Evolutionary conservation across 2,888 invertebrate species (phyloP).

Genomic region (Andrena dorsata): DNA sequence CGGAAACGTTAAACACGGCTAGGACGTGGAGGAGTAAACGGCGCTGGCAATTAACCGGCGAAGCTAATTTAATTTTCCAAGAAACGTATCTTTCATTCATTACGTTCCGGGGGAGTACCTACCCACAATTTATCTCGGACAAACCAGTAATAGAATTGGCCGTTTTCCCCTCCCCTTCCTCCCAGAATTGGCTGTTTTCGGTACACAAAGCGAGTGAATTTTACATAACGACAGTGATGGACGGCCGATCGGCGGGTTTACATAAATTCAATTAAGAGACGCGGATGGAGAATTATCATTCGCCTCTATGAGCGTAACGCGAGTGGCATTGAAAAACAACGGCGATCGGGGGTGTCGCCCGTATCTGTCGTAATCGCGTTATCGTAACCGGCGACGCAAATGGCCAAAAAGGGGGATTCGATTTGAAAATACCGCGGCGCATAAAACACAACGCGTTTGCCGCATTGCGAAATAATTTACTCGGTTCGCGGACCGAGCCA

Average conservation of each 20-base stretch:
- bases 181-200: slow-evolving; percentile 8
- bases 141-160: background rate
- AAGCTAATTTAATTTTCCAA: slow-evolving; percentile 31
- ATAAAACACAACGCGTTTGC: slow-evolving; percentile 61
- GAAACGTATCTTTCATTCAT: background rate
- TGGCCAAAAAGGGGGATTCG: slow-evolving; percentile 54
- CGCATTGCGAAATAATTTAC: slow-evolving; percentile 68
- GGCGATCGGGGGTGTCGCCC: background rate
- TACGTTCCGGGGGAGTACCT: background rate
- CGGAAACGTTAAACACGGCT: slow-evolving; percentile 10
- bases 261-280: slow-evolving; percentile 59
- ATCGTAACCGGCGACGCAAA: slow-evolving; percentile 42
- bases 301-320: slow-evolving; percentile 39
- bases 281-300: slow-evolving; percentile 56
- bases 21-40: background rate
- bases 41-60: slow-evolving; percentile 22
- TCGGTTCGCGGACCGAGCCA: slow-evolving; percentile 1
- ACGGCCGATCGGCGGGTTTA: slow-evolving; percentile 52
- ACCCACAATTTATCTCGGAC: no score
- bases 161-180: no score
- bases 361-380: slow-evolving; percentile 54
- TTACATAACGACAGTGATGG: slow-evolving; percentile 47
- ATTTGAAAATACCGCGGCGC: slow-evolving; percentile 60
- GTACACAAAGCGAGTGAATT: slow-evolving; percentile 33
- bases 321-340: slow-evolving; percentile 52